Conservation (phyloP, 2,113 vertebrate species). For the Sula dactylatra region DNA sequence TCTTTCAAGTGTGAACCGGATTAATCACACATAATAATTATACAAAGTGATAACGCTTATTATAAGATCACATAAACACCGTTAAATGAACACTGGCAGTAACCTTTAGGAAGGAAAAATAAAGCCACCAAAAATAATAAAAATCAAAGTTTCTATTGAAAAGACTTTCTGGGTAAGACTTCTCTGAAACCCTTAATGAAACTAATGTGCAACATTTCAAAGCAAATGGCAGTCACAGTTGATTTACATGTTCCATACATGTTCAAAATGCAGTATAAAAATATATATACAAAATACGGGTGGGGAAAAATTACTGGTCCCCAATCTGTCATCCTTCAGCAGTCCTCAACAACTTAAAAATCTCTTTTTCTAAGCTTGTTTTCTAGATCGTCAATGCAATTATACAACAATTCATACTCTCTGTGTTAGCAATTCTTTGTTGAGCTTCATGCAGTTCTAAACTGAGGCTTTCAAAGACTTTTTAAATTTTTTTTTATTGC, state of each 20-base stretch:
- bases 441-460: background rate
- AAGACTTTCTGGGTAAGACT: background rate
- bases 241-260: background rate
- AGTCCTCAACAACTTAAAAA: background rate
- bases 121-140: conserved; percentile 52
- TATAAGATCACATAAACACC: conserved; percentile 64
- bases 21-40: conserved; percentile 75
- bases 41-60: conserved; percentile 70
- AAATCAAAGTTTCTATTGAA: conserved; percentile 7
- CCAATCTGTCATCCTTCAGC: background rate
- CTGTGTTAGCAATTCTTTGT: conserved; percentile 12
- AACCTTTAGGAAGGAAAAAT: conserved; percentile 61
- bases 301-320: background rate
- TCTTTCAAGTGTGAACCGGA: conserved; percentile 64
- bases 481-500: background rate
- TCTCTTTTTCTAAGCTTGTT: conserved; percentile 15
- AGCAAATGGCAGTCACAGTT: conserved; percentile 1
- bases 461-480: conserved; percentile 15
- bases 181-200: background rate
- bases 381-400: conserved; percentile 17
- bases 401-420: conserved; percentile 1
- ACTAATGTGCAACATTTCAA: conserved; percentile 14
- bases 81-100: conserved; percentile 70
- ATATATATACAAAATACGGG: background rate
- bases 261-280: background rate